Percentiles rank a stretch among this genome's conserved stretches.
Conservation (phyloP, 2,888 invertebrate genomes). For the Drosophila flavopinicola region DNA sequence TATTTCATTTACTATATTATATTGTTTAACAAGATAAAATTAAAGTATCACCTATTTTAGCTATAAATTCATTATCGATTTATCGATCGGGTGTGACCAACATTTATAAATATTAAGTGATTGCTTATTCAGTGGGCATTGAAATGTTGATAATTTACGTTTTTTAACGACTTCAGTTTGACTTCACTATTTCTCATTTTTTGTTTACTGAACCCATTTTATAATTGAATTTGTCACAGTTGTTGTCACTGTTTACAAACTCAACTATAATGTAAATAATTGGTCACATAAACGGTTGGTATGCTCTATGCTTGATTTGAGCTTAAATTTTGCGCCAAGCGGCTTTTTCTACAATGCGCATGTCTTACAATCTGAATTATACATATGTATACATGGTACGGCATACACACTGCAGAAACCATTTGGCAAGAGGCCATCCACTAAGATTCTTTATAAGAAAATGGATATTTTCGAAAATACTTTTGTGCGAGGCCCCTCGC, state of each 20-base stretch:
- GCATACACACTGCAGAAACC: constrained; percentile 42
- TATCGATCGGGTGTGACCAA: neutral
- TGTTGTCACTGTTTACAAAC: neutral
- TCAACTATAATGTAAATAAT: no score
- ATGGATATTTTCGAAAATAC: constrained; percentile 83
- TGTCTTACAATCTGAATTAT: constrained; percentile 18
- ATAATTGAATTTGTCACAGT: neutral
- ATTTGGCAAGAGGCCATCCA: constrained; percentile 15
- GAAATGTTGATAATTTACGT: neutral
- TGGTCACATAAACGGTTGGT: no score
- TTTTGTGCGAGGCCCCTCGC: constrained; percentile 83
- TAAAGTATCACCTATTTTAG: neutral
- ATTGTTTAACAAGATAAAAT: neutral
- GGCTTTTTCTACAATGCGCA: constrained; percentile 32
- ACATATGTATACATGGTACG: constrained; percentile 9
- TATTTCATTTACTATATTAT: no score
- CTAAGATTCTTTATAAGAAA: constrained; percentile 15
- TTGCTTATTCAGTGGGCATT: neutral
- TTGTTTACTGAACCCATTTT: neutral
- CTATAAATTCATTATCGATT: neutral
- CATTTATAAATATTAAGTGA: neutral
- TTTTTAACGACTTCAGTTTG: neutral
- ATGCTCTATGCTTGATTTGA: accelerated
- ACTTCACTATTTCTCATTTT: no score
- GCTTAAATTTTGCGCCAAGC: constrained; percentile 18